Evolutionary conservation across 2,888 invertebrate genomes (phyloP), one percentile per base, ranked within the genome.

Genomic region (Drosophila seclusa): DNA sequence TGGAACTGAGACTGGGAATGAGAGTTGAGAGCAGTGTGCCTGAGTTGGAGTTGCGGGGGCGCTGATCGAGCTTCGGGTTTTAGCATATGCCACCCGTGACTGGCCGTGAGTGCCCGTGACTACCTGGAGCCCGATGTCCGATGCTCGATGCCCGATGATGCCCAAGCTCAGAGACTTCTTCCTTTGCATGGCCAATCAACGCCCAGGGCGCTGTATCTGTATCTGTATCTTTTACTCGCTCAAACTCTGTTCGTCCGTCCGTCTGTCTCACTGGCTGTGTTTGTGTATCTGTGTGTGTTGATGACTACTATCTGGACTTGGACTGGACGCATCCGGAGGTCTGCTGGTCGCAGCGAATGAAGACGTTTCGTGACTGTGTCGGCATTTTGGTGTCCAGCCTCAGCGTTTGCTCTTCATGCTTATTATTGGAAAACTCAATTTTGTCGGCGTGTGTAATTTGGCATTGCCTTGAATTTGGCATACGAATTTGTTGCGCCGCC

Each of bases 311-410:
- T 89, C 91, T 78, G 82, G 60, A 74, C 60, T 54, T 21, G 53
- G 54, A 67, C 38, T 65, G 45, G 45, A 83, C 85, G 87, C 90
- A 91, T 88, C 90, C 90, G 89, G 85, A 90, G 88, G 87, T 85
- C 85, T 67, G 49, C 36, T 21, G 87, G 90, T 87, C 83, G 85
- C 77, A 76, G 76, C 83, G 90, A 91, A 92, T 92, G 89, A 92
- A 92, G 92, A 92, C 85, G 92, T 91, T 92, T 92, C 92, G 92
- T 92, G 92, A 92, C 91, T 91, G 86, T 86, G 88, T 74, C 74
- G 68, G 69, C 64, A 63, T 58, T 62, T 59, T 73, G 78, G 58
- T 72, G 82, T 84, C 82, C 83, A 66, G 76, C 34, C 50, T 52
- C 57, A 45, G 62, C 58, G 57, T 48, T 73, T 72, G 78, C 79